Evolutionary conservation across 2,888 invertebrate genomes (phyloP).

Genomic region (Cryptus armator): DNA sequence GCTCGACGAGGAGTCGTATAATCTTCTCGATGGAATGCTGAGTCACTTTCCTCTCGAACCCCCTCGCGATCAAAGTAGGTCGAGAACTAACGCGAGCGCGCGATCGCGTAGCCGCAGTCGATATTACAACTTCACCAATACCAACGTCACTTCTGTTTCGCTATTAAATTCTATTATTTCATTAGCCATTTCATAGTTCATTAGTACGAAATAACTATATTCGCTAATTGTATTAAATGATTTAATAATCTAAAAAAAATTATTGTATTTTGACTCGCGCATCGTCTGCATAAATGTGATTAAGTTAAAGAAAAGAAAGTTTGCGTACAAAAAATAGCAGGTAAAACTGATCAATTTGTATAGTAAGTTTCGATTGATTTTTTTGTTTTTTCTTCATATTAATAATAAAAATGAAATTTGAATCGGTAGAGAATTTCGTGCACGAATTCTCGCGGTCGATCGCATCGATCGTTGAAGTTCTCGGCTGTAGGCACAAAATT

Average conservation of each 20-base stretch:
- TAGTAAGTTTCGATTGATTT: too few relatives aligned
- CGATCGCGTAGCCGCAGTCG: constrained; percentile 49
- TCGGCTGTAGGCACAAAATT: constrained; percentile 48
- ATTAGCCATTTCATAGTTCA: background rate
- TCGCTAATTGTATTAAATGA: background rate
- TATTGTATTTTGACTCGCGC: background rate
- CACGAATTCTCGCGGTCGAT: background rate
- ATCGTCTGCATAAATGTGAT: background rate
- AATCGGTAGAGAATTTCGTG: background rate
- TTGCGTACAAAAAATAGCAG: too few relatives aligned
- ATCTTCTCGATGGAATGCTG: constrained; percentile 72
- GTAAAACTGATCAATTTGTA: too few relatives aligned
- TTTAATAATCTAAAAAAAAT: background rate
- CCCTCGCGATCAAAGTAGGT: constrained; percentile 70
- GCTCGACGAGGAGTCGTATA: constrained; percentile 43
- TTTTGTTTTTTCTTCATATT: too few relatives aligned
- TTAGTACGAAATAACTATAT: background rate
- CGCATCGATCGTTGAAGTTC: background rate
- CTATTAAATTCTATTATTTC: constrained; percentile 15
- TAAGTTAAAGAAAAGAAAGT: background rate
- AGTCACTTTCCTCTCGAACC: constrained; percentile 73
- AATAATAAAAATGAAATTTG: too few relatives aligned
- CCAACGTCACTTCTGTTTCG: constrained; percentile 1
- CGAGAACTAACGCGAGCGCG: constrained; percentile 67
- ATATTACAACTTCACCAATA: constrained; percentile 3